A percentile compares a stretch with the other conserved stretches of the same genome.
These are phyloP conservation scores for Schrankia costaestrigalis DNA, from an alignment of 2,888 invertebrate genomes.

Conservation along the genomic window DNA sequence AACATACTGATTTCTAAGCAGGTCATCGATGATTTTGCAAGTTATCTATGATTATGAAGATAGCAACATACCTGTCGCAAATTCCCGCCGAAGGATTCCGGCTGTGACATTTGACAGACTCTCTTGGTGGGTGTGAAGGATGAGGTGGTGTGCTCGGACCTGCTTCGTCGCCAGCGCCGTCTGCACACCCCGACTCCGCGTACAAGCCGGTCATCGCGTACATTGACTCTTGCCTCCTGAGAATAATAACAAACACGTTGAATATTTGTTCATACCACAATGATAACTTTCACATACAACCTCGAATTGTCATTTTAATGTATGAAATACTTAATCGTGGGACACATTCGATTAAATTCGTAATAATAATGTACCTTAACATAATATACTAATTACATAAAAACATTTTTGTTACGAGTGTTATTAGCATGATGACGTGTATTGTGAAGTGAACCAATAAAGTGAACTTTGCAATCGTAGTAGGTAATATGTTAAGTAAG, in stretches of 20 bases:
- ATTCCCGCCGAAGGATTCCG: slow-evolving; percentile 88
- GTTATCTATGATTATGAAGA: neutral
- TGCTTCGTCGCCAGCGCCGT: slow-evolving; percentile 77
- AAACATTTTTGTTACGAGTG: too few species aligned
- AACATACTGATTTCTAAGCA: too few species aligned
- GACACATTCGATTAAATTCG: slow-evolving; percentile 3
- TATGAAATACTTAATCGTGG: slow-evolving; percentile 5
- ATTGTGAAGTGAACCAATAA: too few species aligned
- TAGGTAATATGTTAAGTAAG: too few species aligned
- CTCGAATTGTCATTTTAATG: slow-evolving; percentile 1
- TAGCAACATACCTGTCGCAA: slow-evolving; percentile 81
- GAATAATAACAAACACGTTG: slow-evolving; percentile 8
- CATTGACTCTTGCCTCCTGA: slow-evolving; percentile 92
- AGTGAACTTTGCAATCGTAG: too few species aligned
- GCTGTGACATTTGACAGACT: slow-evolving; percentile 87
- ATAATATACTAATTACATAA: too few species aligned
- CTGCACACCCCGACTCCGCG: slow-evolving; percentile 85
- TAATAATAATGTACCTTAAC: too few species aligned
- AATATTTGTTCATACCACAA: slow-evolving; percentile 2
- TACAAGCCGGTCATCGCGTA: slow-evolving; percentile 93
- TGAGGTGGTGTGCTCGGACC: slow-evolving; percentile 71
- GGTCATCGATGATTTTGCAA: too few species aligned
- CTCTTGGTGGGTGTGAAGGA: slow-evolving; percentile 60
- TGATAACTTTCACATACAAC: slow-evolving; percentile 4
- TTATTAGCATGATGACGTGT: too few species aligned